Base-by-base conservation (phyloP, 37 sponge, comb jelly and placozoan species). In the Aplysina aerophoba region DNA sequence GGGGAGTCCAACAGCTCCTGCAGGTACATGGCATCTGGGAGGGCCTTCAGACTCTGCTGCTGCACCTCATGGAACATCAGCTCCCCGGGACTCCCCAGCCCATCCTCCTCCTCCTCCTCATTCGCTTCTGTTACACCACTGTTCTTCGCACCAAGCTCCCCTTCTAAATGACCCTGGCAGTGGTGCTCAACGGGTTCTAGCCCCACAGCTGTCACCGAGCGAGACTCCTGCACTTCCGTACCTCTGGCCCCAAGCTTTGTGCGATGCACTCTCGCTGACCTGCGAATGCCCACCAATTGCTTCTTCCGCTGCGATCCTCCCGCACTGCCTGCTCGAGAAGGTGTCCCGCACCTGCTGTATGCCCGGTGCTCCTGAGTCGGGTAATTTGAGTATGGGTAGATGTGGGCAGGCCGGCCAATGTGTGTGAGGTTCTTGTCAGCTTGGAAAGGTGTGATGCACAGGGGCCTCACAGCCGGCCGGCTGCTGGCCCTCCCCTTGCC, bases 331-430 rank as follows among this genome's bases (percentile, higher is more conserved):
- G 6, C 50, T 44, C 8, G 50, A 44, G 50, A 44, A 44, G 50
- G 50, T 44, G 50, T 44, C 8, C 50, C 8, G n/a, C n/a, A n/a
- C 50, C 50, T 44, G 19, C 31, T 6, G 30, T 69, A 69, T 1
- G 1, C 27, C 21, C 58, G 33, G n/a, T 19, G 15, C 34, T 6
- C 15, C 57, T 82, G 20, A 17, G 69, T 60, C 5, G 88, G 88
- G 54, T 90, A 85, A 58, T 93, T 93, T 15, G 85, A 77, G 82
- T 93, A 93, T 17, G 90, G 94, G 36, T 87, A 87, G 64, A 93
- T 83, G n/a, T 85, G 85, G 37, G 69, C 81, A 30, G 94, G 94
- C 25, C 82, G 90, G 15, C 94, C 94, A 60, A 90, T 11, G 37
- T 75, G 34, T 13, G 39, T 11, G 24, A 59, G 21, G 58, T 87